Evolutionary conservation across 2,113 vertebrate genomes (phyloP).

Genomic region (Anguilla rostrata): DNA sequence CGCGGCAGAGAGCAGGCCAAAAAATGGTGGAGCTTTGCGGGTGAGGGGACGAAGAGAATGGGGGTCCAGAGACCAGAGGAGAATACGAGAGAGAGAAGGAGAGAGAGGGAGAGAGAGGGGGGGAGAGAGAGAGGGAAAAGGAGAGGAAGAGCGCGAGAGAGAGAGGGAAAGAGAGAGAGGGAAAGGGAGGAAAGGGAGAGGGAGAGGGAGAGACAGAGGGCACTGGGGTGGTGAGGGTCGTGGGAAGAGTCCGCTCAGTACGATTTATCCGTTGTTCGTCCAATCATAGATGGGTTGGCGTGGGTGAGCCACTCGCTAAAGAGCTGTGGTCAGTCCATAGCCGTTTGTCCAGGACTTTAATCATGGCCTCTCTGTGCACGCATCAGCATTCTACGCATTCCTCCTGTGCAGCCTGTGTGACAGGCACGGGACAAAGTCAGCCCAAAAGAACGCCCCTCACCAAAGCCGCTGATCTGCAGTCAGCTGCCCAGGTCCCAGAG

Average conservation of each 20-base stretch:
- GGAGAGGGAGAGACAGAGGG: neutral
- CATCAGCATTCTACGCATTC: neutral
- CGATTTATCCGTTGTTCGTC: neutral
- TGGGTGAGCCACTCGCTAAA: neutral
- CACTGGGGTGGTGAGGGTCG: neutral
- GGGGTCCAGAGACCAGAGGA: constrained; percentile 9
- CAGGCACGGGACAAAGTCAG: neutral
- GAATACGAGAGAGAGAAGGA: constrained; percentile 16
- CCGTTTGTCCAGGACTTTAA: neutral
- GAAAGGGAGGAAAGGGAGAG: neutral
- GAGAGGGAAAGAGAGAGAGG: constrained; percentile 21
- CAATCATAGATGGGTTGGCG: neutral
- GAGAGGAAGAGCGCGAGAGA: neutral
- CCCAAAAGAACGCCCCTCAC: no score
- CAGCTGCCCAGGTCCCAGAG: neutral
- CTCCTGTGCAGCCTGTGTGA: neutral
- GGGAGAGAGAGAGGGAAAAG: neutral
- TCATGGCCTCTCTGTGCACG: neutral
- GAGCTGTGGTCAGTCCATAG: neutral
- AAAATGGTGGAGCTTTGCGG: neutral
- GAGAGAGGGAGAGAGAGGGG: neutral
- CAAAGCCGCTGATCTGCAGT: neutral
- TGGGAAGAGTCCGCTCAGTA: neutral
- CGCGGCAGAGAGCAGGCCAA: neutral
- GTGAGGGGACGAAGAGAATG: neutral